A percentile compares a stretch with the other conserved stretches of the same genome.
Conservation (phyloP, 2,888 invertebrate species). For the Protula sp. region DNA sequence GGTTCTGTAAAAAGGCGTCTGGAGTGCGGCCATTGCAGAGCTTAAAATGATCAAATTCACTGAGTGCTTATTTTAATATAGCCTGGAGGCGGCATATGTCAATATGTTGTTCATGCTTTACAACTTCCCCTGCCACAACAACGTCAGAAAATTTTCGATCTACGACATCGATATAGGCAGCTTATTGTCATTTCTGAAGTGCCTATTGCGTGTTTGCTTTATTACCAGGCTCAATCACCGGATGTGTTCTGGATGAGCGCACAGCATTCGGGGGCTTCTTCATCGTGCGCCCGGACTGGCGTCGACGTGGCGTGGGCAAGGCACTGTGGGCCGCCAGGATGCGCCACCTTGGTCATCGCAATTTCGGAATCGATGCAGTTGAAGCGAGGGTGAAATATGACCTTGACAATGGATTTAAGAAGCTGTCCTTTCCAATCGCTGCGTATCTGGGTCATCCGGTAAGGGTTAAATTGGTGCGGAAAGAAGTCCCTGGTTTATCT, state of each 20-base stretch:
- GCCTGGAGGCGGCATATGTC: too few relatives aligned
- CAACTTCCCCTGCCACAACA: too few relatives aligned
- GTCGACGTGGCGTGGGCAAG: neutral
- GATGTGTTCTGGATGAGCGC: neutral
- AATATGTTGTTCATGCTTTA: too few relatives aligned
- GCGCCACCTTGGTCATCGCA: neutral
- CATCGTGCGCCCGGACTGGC: neutral
- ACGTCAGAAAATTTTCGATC: too few relatives aligned
- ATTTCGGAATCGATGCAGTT: neutral
- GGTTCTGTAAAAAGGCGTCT: too few relatives aligned
- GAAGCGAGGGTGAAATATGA: neutral
- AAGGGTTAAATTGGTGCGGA: neutral
- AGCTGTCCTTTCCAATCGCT: neutral
- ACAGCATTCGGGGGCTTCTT: neutral
- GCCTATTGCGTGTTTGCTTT: too few relatives aligned
- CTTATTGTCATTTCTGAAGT: too few relatives aligned
- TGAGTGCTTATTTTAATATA: too few relatives aligned
- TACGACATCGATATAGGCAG: too few relatives aligned
- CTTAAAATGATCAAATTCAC: too few relatives aligned
- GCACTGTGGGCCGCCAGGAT: neutral
- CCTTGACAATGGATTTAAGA: neutral
- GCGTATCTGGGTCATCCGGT: neutral
- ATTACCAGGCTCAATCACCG: neutral
- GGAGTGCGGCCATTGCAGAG: too few relatives aligned
- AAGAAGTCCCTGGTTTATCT: neutral